A percentile compares a stretch with the other conserved stretches of the same genome.
These are phyloP conservation scores for Hyperoodon ampullatus DNA, from an alignment of 2,113 vertebrate species.

Conservation along the genomic window DNA sequence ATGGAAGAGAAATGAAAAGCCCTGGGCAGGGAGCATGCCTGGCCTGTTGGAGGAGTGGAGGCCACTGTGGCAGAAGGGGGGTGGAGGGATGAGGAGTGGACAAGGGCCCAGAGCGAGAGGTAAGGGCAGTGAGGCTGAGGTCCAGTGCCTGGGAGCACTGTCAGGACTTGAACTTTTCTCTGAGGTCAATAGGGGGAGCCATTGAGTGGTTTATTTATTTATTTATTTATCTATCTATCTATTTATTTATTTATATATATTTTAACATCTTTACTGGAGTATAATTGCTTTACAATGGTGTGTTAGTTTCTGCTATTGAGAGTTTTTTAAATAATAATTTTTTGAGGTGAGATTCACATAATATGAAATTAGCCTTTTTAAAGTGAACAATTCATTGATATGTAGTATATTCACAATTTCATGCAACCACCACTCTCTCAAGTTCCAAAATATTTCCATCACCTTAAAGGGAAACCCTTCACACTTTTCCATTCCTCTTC, in stretches of 20 bases:
- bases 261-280: too few species aligned
- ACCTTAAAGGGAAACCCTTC: not conserved
- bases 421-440: too few species aligned
- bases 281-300: too few species aligned
- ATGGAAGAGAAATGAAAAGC: too few species aligned
- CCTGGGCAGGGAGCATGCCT: not conserved
- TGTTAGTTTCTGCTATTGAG: not conserved
- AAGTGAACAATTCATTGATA: not conserved
- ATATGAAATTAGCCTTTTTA: not conserved
- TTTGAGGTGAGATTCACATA: not conserved
- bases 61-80: not conserved
- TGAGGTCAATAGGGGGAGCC: not conserved
- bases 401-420: not conserved
- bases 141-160: not conserved
- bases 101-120: not conserved
- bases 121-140: accelerated
- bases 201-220: not conserved
- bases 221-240: too few species aligned
- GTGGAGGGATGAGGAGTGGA: not conserved
- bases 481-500: not conserved
- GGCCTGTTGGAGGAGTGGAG: not conserved
- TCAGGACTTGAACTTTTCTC: not conserved
- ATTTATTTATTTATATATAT: too few species aligned
- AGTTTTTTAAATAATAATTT: not conserved
- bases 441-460: not conserved